Evolutionary conservation across 2,888 invertebrate genomes (phyloP).

Genomic region (Minunthozetes semirufus): DNA sequence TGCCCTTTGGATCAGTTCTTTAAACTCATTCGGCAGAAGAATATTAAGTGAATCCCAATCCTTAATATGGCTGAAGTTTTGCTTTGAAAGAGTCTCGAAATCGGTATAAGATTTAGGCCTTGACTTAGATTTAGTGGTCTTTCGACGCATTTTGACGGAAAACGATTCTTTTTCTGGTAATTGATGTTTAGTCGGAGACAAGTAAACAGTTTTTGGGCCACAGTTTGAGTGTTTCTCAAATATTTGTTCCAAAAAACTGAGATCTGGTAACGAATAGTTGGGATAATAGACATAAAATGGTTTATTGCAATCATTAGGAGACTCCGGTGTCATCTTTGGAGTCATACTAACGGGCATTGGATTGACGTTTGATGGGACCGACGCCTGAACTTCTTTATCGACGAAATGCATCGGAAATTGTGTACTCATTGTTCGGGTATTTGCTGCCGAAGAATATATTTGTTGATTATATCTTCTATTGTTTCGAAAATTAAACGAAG

Average conservation of each 20-base stretch:
- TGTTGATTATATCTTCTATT: not conserved
- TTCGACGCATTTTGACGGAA: not conserved
- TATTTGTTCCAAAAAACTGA: slow-evolving; percentile 64
- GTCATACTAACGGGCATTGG: too few relatives aligned
- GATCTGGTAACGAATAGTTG: slow-evolving; percentile 78
- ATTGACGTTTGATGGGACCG: slow-evolving; percentile 34
- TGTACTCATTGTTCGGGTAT: slow-evolving; percentile 42
- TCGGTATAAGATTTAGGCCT: slow-evolving; percentile 71
- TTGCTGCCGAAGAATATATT: not conserved
- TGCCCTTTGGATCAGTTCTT: slow-evolving; percentile 44
- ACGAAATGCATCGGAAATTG: slow-evolving; percentile 43
- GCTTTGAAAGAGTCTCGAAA: slow-evolving; percentile 68
- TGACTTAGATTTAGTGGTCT: not conserved
- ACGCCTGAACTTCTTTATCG: slow-evolving; percentile 44
- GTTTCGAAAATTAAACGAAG: not conserved
- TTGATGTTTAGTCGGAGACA: slow-evolving; percentile 41
- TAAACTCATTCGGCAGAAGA: slow-evolving; percentile 66
- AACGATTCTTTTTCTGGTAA: slow-evolving; percentile 48
- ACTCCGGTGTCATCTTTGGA: not conserved
- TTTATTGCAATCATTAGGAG: slow-evolving; percentile 31
- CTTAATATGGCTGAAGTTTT: slow-evolving; percentile 73
- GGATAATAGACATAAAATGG: slow-evolving; percentile 85
- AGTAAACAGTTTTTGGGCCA: slow-evolving; percentile 40
- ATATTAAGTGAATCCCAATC: slow-evolving; percentile 91
- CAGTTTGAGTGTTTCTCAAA: slow-evolving; percentile 44